Evolutionary conservation across 2,113 vertebrate species (phyloP), one percentile per base, ranked within the genome.

Genomic region (Irena cyanogastra): DNA sequence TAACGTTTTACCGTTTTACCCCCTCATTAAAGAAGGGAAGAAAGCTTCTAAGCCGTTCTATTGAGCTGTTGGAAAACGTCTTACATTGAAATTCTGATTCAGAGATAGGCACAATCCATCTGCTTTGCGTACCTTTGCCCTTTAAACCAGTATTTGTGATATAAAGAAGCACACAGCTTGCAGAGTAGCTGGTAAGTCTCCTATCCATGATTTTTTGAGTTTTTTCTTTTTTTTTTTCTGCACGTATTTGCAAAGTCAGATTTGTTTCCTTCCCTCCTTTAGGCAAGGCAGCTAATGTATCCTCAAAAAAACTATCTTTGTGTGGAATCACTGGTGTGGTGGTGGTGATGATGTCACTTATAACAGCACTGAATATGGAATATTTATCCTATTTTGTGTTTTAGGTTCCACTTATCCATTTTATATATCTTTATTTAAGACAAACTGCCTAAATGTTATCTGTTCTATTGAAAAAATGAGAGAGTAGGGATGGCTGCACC

Each of bases 91-190:
- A 95, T 93, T 94, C 89, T 79, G 91, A 93, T 89, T 79, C 52
- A 82, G 68, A 83, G 89, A 49, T 68, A 82, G 53, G 54, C 87
- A 85, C 71, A 68, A 59, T 88, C 77, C 81, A 78, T 91, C 88
- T 93, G 76, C 76, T 90, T 93, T 94, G 90, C 89, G 65, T 91
- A 66, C 85, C 90, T 93, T 94, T 96, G 90, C 86, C 95, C 91
- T 96, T 93, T 95, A 82, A 89, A 74, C 39, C 2, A 10, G 3
- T 94, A 39, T 89, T 89, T 91, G 61, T 94, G 89, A 26, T 69
- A 72, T 45, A 92, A 75, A 41, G 83, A 91, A 94, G 80, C 77
- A 52, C 59, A 42, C 42, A 64, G 85, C 86, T 95, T 53, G 65
- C 79, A 91, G 79, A 80, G 27, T 91, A 74, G 52, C 63, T 91